Evolutionary conservation across 2,888 invertebrate genomes (phyloP).

Genomic region (Helleia helle): DNA sequence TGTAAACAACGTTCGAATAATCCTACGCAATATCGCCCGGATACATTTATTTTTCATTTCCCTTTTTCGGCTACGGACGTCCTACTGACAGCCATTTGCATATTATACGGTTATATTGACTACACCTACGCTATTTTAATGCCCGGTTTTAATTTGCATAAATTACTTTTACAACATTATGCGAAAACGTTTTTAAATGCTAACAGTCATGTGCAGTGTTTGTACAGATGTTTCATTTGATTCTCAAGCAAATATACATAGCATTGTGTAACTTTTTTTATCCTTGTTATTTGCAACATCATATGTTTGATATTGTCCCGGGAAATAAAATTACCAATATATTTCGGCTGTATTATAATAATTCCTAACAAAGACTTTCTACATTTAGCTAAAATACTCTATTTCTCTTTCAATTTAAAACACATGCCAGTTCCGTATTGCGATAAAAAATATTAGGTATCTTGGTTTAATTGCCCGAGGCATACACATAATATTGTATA

Average conservation of each 20-base stretch:
- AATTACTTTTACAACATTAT: conserved; percentile 1
- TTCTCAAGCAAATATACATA: no score
- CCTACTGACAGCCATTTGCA: conserved; percentile 60
- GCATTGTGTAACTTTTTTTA: no score
- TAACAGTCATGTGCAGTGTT: conserved; percentile 29
- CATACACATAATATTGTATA: background rate
- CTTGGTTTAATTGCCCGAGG: background rate
- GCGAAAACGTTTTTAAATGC: conserved; percentile 1
- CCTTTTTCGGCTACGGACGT: conserved; percentile 62
- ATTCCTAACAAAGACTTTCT: no score
- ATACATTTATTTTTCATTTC: conserved; percentile 64
- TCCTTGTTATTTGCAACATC: no score
- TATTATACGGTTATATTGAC: conserved; percentile 32
- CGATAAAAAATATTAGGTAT: background rate
- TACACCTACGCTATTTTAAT: conserved; percentile 6
- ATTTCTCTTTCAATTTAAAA: no score
- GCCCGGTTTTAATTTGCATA: conserved; percentile 4
- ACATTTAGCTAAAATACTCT: no score
- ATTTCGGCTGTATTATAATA: no score
- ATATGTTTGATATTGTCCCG: no score
- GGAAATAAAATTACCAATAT: no score
- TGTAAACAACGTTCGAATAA: conserved; percentile 11
- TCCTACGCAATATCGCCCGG: conserved; percentile 50
- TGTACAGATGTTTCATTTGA: conserved; percentile 32
- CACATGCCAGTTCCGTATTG: background rate